Evolutionary conservation across 2,888 invertebrate species (phyloP).

Genomic region (Tenthredo distinguenda): DNA sequence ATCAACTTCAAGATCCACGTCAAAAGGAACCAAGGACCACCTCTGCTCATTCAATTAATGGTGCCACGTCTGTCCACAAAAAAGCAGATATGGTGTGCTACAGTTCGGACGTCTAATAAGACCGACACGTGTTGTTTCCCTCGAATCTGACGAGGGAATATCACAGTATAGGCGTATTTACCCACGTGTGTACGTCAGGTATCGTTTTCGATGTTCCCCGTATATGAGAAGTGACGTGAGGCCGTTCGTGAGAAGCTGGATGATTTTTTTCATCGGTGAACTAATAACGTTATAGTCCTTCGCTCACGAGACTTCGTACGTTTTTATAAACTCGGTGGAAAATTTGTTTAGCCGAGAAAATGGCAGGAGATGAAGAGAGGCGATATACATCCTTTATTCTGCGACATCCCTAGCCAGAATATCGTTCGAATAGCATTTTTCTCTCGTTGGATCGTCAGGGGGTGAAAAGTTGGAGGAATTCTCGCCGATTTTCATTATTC

Average conservation of each 20-base stretch:
- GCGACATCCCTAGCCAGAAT: not conserved
- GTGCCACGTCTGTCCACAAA: not conserved
- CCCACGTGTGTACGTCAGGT: not conserved
- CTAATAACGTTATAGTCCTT: not conserved
- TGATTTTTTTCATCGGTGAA: not conserved
- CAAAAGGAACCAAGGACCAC: not conserved
- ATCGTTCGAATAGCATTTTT: too few relatives aligned
- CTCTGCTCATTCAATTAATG: constrained; percentile 21
- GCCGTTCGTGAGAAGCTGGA: not conserved
- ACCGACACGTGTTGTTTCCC: not conserved
- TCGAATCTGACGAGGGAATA: not conserved
- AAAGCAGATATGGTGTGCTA: not conserved
- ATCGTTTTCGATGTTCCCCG: not conserved
- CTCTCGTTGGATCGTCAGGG: too few relatives aligned
- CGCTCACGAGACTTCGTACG: not conserved
- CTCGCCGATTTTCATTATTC: not conserved
- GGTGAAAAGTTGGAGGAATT: not conserved
- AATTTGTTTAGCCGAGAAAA: not conserved
- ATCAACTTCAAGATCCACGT: constrained; percentile 7
- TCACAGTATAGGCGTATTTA: not conserved
- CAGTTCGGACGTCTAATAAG: not conserved
- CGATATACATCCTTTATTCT: not conserved
- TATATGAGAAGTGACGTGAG: not conserved
- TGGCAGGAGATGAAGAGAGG: not conserved
- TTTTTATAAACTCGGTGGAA: not conserved